These are phyloP conservation scores for Heliconius erato DNA, from an alignment of 2,888 invertebrate species.

Conservation along the genomic window DNA sequence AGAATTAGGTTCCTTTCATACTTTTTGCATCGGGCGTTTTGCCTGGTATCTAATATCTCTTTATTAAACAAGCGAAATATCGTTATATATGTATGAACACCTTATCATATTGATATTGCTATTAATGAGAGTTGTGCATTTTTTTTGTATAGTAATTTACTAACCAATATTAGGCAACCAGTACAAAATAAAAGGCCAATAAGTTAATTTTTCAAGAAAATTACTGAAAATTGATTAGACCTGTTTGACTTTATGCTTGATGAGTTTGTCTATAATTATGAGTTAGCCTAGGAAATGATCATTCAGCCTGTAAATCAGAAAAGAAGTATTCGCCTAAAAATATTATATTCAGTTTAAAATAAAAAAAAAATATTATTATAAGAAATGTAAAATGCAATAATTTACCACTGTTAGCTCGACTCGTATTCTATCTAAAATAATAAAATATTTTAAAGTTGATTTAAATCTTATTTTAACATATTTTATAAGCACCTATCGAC, in stretches of 20 bases:
- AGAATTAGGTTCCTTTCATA: not conserved
- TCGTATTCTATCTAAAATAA: too few relatives aligned
- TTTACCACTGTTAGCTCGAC: too few relatives aligned
- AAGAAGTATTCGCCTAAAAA: too few relatives aligned
- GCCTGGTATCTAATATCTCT: too few relatives aligned
- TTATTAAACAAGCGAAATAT: conserved; percentile 1
- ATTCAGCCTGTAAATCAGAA: not conserved
- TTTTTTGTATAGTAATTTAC: not conserved
- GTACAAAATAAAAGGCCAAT: not conserved
- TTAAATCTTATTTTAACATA: too few relatives aligned
- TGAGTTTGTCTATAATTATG: not conserved
- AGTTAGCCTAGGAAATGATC: not conserved
- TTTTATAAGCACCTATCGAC: too few relatives aligned
- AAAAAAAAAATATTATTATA: too few relatives aligned
- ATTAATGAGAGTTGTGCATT: not conserved
- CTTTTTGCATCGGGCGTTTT: too few relatives aligned
- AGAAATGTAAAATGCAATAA: too few relatives aligned
- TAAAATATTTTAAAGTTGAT: too few relatives aligned
- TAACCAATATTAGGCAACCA: not conserved
- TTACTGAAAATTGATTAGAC: not conserved
- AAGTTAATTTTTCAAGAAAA: not conserved
- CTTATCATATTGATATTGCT: not conserved
- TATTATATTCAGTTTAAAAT: too few relatives aligned
- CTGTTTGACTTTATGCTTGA: not conserved
- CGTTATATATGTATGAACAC: not conserved